Percentiles rank a stretch among this genome's conserved stretches.
Evolutionary conservation across 2,888 invertebrate species (phyloP).

Genomic region (Calameuta pallipes): DNA sequence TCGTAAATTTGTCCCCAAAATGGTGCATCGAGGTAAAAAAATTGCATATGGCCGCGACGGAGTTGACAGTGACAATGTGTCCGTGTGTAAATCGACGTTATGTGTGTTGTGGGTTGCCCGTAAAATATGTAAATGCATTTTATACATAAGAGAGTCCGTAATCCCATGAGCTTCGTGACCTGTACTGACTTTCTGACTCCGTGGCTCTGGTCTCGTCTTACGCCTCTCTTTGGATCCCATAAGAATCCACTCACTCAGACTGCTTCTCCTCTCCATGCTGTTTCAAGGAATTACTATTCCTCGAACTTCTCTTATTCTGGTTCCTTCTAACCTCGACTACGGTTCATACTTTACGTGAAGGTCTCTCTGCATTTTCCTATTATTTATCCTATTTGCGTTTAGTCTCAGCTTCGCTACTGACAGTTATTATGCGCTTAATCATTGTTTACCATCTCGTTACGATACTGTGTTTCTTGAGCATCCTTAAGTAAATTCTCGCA

Average conservation of each 20-base stretch:
- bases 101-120: background rate
- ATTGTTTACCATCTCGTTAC: constrained; percentile 32
- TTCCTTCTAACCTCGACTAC: background rate
- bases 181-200: background rate
- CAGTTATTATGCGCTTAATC: constrained; percentile 37
- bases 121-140: background rate
- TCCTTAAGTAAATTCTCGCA: background rate
- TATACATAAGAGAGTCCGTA: background rate
- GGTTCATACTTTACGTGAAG: background rate
- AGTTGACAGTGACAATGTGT: background rate
- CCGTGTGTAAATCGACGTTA: background rate
- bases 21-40: background rate
- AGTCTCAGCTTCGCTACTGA: constrained; percentile 10
- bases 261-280: background rate
- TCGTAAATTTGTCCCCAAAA: background rate
- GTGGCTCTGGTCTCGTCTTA: background rate
- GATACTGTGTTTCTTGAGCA: background rate
- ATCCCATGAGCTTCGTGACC: background rate
- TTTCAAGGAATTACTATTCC: background rate
- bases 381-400: background rate
- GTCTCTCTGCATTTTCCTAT: background rate
- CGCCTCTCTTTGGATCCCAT: background rate
- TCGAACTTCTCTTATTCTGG: background rate
- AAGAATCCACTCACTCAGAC: background rate
- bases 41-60: background rate